Evolutionary conservation across 2,888 invertebrate species (phyloP), one percentile per base, ranked within the genome.

Genomic region (Chesias legatella): DNA sequence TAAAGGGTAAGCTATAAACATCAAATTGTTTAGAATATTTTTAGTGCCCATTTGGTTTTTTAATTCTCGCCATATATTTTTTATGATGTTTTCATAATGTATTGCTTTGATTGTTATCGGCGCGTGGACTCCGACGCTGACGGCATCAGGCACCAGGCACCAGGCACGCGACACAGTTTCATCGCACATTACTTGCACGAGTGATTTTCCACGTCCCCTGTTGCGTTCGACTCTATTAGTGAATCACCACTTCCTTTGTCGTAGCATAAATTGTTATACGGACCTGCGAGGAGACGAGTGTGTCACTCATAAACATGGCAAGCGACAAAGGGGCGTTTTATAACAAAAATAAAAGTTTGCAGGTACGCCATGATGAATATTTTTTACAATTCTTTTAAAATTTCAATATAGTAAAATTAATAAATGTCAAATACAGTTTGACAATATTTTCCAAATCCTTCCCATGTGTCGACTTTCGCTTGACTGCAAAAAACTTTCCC

Each of bases 131-230:
- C 48, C 52, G 47, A 41, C 53, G 51, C 49, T 45, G 51, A 59
- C 46, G 50, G 48, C 36, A 27, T 23, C 45, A 29, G n/a, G 43
- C 38, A 53, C 41, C 52, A 43, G 44, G 26, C 23, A 39, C 30
- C 56, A 58, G 52, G 57, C 70, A 73, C 72, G 73, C 72, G 50
- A 70, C 55, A 64, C 62, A 53, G 60, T 67, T 66, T 61, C 52
- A 56, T 63, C 54, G 58, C 49, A 60, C 53, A 62, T 63, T 69
- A 54, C 43, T 43, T 34, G 46, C 48, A 51, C 54, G 59, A 62
- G 61, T 68, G 62, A 62, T 69, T 74, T 76, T 65, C 63, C 64
- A 67, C 63, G 60, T 62, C 42, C 43, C 45, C 34, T 33, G 40
- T 31, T 30, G 17, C 21, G 29, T 8, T 31, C 42, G 48, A 51